Base-by-base conservation (phyloP, 2,797 vertebrate genomes). In the Dermochelys coriacea region DNA sequence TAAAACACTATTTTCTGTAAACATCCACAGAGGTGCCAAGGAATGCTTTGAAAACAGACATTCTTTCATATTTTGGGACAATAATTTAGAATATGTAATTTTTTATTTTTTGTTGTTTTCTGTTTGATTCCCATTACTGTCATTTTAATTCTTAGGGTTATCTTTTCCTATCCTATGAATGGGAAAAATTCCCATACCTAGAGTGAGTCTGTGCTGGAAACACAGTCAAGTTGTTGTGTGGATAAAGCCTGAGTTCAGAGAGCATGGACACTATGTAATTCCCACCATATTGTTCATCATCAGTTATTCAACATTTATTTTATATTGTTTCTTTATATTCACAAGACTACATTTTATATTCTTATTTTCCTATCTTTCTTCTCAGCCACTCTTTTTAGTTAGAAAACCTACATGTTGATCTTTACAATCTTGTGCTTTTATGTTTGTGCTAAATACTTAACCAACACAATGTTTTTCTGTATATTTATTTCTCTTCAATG, bases 201-300 rank as follows among this genome's bases (percentile, higher is more conserved):
- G 85, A 45, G 84, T 12, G 87, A 74, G 51, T 10, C 51, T 80
- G 7, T 71, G 16, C 8, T 92, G 50, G 41, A 94, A 87, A 55
- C 85, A 80, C 14, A 78, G 18, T 1, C 6, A 5, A 4, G 64
- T 27, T 82, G 31, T 15, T 85, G 3, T 47, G 7, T 75, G 71
- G 25, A 23, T 47, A 47, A 47, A 75, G 45, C 41, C 41, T 12
- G 71, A 71, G 23, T 27, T 75, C 45, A 75, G 71, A 47, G 71
- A 75, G 71, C 12, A 47, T 47, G 23, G 71, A 41, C 19, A 68
- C 18, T 68, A 29, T 57, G 55, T 29, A 8, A 37, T 37, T 68
- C 18, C 64, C 8, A 37, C 34, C n/a, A 37, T n/a, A 8, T 47
- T 75, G 7, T 29, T 41, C 71, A 27, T 45, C 14, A 45, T 47